A percentile compares a stretch with the other conserved stretches of the same genome.
Evolutionary conservation across 2,113 vertebrate genomes (phyloP).

Genomic region (human (Homo sapiens)): DNA sequence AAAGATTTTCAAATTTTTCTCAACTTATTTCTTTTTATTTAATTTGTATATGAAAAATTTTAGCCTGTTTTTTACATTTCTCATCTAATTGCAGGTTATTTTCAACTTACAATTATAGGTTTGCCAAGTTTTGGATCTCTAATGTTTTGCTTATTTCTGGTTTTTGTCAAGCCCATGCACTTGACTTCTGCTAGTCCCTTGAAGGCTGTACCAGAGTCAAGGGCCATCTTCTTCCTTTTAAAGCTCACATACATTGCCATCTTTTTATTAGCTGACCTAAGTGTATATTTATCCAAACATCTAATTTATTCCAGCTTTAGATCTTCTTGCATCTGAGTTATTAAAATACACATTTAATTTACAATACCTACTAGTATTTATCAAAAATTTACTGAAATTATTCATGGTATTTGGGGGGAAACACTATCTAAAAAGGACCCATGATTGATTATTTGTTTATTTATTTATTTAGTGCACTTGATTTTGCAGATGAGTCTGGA

Average conservation of each 20-base stretch:
- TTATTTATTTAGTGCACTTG: neutral
- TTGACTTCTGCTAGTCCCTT: neutral
- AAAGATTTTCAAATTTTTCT: slow-evolving; percentile 24
- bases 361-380: neutral
- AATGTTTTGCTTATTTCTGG: neutral
- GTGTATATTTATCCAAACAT: neutral
- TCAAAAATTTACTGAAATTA: neutral
- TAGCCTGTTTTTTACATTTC: neutral
- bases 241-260: neutral
- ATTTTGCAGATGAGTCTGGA: slow-evolving; percentile 14
- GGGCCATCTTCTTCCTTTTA: neutral
- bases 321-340: neutral
- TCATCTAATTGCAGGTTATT: neutral
- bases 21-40: neutral
- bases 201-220: neutral
- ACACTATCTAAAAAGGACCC: neutral
- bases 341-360: neutral
- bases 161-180: neutral
- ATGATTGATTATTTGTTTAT: neutral
- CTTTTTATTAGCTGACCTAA: slow-evolving; percentile 24
- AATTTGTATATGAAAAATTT: slow-evolving; percentile 6
- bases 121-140: neutral
- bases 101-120: neutral
- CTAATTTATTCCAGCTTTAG: neutral
- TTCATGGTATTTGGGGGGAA: neutral